These are phyloP conservation scores for Frankliniella intonsa DNA, from an alignment of 2,888 invertebrate genomes.

Conservation along the genomic window DNA sequence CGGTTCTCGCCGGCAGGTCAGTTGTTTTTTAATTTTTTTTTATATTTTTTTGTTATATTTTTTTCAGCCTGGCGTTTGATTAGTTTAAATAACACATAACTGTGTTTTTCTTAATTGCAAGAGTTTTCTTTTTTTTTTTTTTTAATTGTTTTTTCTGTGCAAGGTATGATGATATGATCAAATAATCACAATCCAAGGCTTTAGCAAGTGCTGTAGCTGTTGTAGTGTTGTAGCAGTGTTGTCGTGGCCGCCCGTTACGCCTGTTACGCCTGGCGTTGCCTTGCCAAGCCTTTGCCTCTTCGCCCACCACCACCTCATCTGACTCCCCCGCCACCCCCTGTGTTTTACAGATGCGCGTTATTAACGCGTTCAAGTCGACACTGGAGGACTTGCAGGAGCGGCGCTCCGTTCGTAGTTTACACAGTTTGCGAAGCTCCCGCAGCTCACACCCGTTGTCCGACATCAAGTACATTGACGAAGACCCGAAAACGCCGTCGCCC, in stretches of 20 bases:
- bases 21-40: not conserved
- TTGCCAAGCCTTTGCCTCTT: conserved; percentile 12
- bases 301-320: conserved; percentile 16
- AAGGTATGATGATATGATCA: conserved; percentile 11
- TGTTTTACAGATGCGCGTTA: conserved; percentile 97
- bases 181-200: conserved; percentile 16
- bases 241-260: conserved; percentile 19
- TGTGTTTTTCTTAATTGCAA: conserved; percentile 2
- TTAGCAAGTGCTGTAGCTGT: conserved; percentile 21
- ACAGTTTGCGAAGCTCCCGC: conserved; percentile 83
- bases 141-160: not conserved
- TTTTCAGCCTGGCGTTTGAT: conserved; percentile 34
- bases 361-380: conserved; percentile 99
- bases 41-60: conserved; percentile 27
- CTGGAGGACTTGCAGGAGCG: conserved; percentile 99
- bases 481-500: conserved; percentile 52
- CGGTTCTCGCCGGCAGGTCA: conserved; percentile 18
- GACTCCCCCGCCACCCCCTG: conserved; percentile 32
- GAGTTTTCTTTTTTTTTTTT: not conserved
- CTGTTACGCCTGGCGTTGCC: conserved; percentile 29
- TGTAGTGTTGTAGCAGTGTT: conserved; percentile 22
- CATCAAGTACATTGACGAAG: conserved; percentile 79
- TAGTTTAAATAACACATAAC: not conserved
- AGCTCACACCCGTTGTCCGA: conserved; percentile 72
- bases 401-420: conserved; percentile 95